Base-by-base conservation (phyloP, 2,113 vertebrate genomes). In the Axis porcinus region DNA sequence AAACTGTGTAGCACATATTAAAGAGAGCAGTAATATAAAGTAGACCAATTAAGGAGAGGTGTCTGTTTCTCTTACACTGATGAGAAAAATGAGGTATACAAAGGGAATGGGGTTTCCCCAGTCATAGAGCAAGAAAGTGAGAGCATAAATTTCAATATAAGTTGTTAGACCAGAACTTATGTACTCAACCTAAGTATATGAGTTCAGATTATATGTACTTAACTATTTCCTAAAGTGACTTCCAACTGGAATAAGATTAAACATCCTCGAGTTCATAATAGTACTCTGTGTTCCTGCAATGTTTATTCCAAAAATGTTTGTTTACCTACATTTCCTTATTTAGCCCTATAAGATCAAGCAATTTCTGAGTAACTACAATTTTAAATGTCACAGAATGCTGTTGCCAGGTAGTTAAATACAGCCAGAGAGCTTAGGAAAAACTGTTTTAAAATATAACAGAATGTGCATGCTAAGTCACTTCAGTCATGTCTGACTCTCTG, bases 351-450 rank as follows among this genome's bases (percentile, higher is more conserved):
- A 91, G 45, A 93, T 58, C 15, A 89, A n/a, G 27, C 6, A 83
- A 86, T 98, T 95, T 95, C 54, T 79, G 9, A 50, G 67, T 47
- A 86, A 60, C 87, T 87, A 64, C 25, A 91, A 47, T 86, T 89
- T 89, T 55, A 95, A 89, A 95, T 40, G 33, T 94, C 64, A 47
- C 13, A 89, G 81, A 79, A 95, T 3, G 67, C 89, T 86, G 16
- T 88, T 70, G 45, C 50, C 27, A 90, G 14, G 43, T 30, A 94
- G 60, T 89, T 95, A 95, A 92, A 82, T 64, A 85, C 33, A 97
- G 84, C 45, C 62, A 94, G 60, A 88, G 10, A 79, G 70, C 17
- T 79, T 79, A 94, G 84, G 58, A 86, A 95, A 95, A 95, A 89
- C 50, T 82, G 17, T 81, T 89, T 85, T 91, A 87, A 82, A 96